phyloP scores from a whole-genome alignment of 1,140 invertebrate species.

The Tribolium madens region DNA sequence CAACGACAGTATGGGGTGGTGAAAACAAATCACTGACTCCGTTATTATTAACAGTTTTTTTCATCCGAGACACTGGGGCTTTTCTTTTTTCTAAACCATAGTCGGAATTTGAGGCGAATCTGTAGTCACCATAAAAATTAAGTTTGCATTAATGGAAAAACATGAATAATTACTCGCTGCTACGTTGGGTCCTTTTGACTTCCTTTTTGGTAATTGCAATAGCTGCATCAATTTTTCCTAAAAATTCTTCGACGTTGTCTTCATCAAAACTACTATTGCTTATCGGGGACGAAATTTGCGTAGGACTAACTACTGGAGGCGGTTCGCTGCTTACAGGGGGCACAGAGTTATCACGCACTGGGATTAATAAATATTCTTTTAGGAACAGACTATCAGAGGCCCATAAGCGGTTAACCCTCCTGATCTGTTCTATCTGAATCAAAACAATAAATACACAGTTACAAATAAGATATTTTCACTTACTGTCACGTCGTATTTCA shows the following conservation, averaged over 20 bases:
- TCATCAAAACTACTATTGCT: constrained; percentile 67
- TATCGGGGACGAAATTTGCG: constrained; percentile 38
- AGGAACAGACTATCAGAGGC: constrained; percentile 91
- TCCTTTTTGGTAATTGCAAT: constrained; percentile 87
- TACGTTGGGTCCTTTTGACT: constrained; percentile 82
- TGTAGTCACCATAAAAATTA: constrained; percentile 35
- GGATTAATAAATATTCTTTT: constrained; percentile 84
- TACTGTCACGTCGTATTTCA: constrained; percentile 93
- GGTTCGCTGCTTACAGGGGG: background rate
- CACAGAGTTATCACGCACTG: constrained; percentile 69
- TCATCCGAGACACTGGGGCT: constrained; percentile 63
- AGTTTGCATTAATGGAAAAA: background rate
- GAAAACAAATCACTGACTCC: constrained; percentile 49
- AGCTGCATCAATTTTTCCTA: constrained; percentile 87
- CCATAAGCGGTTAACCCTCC: constrained; percentile 87
- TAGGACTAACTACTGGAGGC: constrained; percentile 29
- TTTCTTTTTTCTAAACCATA: constrained; percentile 59
- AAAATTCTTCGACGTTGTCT: constrained; percentile 83
- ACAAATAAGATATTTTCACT: constrained; percentile 52
- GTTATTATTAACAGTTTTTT: constrained; percentile 62
- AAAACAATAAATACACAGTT: too few species aligned
- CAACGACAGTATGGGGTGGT: constrained; percentile 75
- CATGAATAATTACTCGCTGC: constrained; percentile 79
- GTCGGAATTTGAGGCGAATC: constrained; percentile 58
- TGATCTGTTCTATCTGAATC: constrained; percentile 88